phyloP scores from a whole-genome alignment of 2,113 vertebrate genomes.

The Ictalurus punctatus region DNA sequence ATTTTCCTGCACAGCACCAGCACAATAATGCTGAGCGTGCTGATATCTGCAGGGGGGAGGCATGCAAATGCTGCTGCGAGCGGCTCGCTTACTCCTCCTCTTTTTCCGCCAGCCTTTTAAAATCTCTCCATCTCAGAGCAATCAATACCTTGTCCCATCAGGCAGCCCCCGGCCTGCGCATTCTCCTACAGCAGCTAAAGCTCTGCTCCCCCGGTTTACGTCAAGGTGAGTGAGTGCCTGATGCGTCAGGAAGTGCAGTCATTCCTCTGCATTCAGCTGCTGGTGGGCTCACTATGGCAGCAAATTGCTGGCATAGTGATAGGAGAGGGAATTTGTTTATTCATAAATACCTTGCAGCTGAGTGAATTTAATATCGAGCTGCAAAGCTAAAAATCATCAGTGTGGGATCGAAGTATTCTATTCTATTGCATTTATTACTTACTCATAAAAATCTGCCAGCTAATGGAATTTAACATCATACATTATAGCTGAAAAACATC shows the following conservation, averaged over 20 bases:
- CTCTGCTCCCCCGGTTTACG: conserved; percentile 46
- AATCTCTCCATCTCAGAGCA: conserved; percentile 71
- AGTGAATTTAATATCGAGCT: background rate
- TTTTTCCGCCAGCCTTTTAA: conserved; percentile 69
- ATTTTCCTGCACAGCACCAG: conserved; percentile 70
- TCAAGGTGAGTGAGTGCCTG: conserved; percentile 73
- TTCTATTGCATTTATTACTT: background rate
- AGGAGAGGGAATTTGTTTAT: background rate
- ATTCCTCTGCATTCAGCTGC: conserved; percentile 22
- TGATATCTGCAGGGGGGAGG: conserved; percentile 65
- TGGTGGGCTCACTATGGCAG: background rate
- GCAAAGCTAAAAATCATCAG: background rate
- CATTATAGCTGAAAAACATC: background rate
- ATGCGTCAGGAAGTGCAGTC: conserved; percentile 64
- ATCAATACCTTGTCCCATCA: conserved; percentile 73
- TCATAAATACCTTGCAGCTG: background rate
- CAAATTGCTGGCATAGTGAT: background rate
- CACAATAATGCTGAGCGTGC: conserved; percentile 74
- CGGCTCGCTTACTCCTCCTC: conserved; percentile 52
- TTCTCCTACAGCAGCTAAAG: conserved; percentile 60
- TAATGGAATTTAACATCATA: background rate
- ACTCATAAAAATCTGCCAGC: background rate
- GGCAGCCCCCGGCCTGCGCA: conserved; percentile 60
- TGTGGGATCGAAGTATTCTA: background rate
- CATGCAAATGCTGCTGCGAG: conserved; percentile 46